Evolutionary conservation across 2,888 invertebrate species (phyloP).

Genomic region (Scotopteryx bipunctaria): DNA sequence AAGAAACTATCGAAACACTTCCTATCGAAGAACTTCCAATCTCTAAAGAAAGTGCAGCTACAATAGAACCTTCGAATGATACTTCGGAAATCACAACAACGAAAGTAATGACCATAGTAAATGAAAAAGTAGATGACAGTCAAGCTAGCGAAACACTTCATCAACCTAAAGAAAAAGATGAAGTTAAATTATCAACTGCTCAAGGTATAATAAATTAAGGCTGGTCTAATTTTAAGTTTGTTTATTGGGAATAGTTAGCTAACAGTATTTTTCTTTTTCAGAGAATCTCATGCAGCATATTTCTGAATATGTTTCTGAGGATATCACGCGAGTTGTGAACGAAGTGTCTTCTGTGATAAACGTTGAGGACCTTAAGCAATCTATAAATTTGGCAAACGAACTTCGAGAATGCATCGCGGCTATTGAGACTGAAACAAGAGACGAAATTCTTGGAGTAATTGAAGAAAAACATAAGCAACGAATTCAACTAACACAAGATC

Average conservation of each 20-base stretch:
- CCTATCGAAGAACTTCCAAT: neutral
- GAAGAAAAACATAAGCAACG: conserved; percentile 35
- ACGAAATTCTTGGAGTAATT: conserved; percentile 24
- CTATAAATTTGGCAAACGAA: conserved; percentile 48
- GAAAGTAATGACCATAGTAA: conserved; percentile 5
- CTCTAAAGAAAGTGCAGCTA: neutral
- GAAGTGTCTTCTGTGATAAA: conserved; percentile 41
- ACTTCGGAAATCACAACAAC: neutral
- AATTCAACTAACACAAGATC: conserved; percentile 37
- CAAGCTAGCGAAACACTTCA: conserved; percentile 12
- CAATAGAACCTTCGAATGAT: neutral
- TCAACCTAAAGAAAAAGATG: conserved; percentile 11
- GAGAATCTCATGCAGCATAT: conserved; percentile 50
- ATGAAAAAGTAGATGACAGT: neutral
- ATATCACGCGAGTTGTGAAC: conserved; percentile 42
- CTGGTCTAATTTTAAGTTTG: no score
- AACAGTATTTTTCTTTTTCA: conserved; percentile 36
- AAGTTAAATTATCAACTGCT: neutral
- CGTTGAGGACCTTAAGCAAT: conserved; percentile 42
- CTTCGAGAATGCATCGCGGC: conserved; percentile 44
- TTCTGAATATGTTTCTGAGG: conserved; percentile 50
- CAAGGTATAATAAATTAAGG: conserved; percentile 16
- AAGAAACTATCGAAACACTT: neutral
- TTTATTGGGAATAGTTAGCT: no score
- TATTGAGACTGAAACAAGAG: conserved; percentile 17